Evolutionary conservation across 2,888 invertebrate species (phyloP).

Genomic region (Noctua janthe): DNA sequence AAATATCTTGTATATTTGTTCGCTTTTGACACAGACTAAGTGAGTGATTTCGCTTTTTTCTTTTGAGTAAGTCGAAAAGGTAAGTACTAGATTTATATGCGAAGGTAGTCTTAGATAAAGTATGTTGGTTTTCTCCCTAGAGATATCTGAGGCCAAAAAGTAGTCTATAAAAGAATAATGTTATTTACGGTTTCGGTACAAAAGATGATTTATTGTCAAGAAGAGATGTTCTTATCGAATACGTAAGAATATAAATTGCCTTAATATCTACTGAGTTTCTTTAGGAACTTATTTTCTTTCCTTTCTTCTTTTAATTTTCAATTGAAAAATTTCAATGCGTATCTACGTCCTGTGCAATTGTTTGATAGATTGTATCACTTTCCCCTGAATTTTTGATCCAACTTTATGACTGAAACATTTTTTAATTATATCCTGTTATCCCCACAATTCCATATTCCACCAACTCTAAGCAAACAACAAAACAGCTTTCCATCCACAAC

Average conservation of each 20-base stretch:
- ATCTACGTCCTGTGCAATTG: neutral
- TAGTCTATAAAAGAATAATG: conserved; percentile 39
- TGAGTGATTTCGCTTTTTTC: conserved; percentile 50
- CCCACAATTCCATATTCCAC: conserved; percentile 32
- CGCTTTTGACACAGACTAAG: conserved; percentile 50
- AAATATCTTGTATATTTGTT: conserved; percentile 60
- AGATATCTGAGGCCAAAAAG: conserved; percentile 27
- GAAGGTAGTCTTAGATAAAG: conserved; percentile 23
- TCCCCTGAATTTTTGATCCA: neutral
- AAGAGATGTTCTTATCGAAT: conserved; percentile 37
- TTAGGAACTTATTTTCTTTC: conserved; percentile 11
- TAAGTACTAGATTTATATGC: conserved; percentile 52
- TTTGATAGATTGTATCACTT: neutral
- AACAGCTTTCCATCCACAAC: conserved; percentile 26
- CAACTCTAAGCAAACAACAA: conserved; percentile 42
- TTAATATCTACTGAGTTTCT: neutral
- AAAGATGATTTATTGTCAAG: conserved; percentile 54
- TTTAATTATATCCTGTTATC: conserved; percentile 18
- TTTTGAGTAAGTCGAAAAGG: conserved; percentile 24
- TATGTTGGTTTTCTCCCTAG: conserved; percentile 17
- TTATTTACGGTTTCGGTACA: conserved; percentile 48
- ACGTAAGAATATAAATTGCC: conserved; percentile 49
- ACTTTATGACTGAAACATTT: neutral
- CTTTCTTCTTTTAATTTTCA: neutral
- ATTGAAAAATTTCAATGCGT: neutral